These are phyloP conservation scores for Schizotus pectinicornis DNA, from an alignment of 2,888 invertebrate species.

Conservation along the genomic window DNA sequence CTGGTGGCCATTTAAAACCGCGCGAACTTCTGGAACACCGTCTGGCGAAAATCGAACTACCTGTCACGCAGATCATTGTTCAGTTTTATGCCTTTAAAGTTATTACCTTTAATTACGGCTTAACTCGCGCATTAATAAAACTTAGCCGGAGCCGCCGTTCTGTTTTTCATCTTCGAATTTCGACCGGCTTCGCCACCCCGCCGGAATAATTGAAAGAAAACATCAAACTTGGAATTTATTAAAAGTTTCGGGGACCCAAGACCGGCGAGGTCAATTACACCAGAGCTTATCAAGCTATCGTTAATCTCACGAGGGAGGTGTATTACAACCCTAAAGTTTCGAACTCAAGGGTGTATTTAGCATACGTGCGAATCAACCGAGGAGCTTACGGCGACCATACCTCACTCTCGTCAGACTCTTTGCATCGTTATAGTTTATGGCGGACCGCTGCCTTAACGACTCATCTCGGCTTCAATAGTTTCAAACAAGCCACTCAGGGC, in stretches of 20 bases:
- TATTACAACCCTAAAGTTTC: conserved; percentile 37
- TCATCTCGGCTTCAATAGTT: no score
- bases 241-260: conserved; percentile 13
- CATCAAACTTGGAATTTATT: background rate
- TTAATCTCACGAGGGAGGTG: conserved; percentile 36
- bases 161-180: background rate
- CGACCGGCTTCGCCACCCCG: background rate
- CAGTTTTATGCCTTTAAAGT: conserved; percentile 26
- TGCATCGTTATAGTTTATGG: conserved; percentile 15
- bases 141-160: no score
- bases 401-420: conserved; percentile 21
- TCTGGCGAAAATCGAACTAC: conserved; percentile 40
- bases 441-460: background rate
- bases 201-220: background rate
- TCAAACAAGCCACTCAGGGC: no score
- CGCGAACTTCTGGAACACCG: conserved; percentile 44
- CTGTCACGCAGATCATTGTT: conserved; percentile 38
- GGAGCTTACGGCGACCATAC: conserved; percentile 20
- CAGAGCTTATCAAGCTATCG: conserved; percentile 36
- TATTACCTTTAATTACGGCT: conserved; percentile 8
- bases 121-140: background rate
- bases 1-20: conserved; percentile 46
- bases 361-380: conserved; percentile 33
- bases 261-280: conserved; percentile 34
- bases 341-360: conserved; percentile 37